Evolutionary conservation across 2,797 vertebrate genomes (phyloP), one percentile per base, ranked within the genome.

Genomic region (Catamblyrhynchus diadema): DNA sequence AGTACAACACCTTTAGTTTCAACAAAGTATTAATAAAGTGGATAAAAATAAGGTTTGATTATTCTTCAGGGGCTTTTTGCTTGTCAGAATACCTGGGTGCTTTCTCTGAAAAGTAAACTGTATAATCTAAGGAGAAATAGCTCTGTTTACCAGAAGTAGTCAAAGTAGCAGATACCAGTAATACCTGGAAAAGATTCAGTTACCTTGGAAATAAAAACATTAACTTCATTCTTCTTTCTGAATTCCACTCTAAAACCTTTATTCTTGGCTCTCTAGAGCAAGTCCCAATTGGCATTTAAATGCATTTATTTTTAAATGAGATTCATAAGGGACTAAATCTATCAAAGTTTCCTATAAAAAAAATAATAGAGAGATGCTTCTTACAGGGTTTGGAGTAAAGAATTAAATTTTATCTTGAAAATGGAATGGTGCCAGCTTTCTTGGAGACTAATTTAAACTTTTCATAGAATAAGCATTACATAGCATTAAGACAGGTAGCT

Each of bases 201-300:
- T 88, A 66, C 69, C 77, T 66, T 73, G 56, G 66, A 56, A 97
- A 86, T 95, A 69, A 75, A 85, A 86, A 89, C 70, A 57, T 27
- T 77, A 94, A 54, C 24, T 93, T 95, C 94, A 30, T 94, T 95
- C 66, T 95, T 79, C 27, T 92, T 32, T 50, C 53, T 93, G 44
- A 90, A 93, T 92, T 97, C 79, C 15, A 60, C 54, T 95, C 95
- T 64, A 86, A 96, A 95, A 13, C 57, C 11, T 88, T 47, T 67
- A 37, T 95, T 90, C 28, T 15, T 71, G 53, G n/a, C 39, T 88
- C 69, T 92, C 62, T 80, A 85, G 59, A 90, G 75, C 66, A 71
- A 81, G 81, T 88, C 25, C 30, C 71, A n/a, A 47, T 24, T 1
- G n/a, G 14, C 37, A 70, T 73, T 88, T 79, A 88, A 91, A 65